These are phyloP conservation scores for Stictonetta naevosa DNA, from an alignment of 2,113 vertebrate species.

Conservation along the genomic window DNA sequence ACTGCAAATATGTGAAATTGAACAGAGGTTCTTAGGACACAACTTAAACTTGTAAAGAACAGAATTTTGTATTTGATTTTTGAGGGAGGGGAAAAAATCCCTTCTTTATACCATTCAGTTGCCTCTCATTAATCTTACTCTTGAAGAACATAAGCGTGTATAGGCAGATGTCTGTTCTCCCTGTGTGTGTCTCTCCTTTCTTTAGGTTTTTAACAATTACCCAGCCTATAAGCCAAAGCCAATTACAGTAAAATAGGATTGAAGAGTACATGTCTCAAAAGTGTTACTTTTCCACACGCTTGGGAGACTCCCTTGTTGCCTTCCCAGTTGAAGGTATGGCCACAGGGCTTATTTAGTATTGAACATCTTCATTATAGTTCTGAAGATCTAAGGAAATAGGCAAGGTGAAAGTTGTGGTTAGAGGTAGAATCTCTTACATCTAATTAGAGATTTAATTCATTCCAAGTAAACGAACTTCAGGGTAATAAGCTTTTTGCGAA, in stretches of 20 bases:
- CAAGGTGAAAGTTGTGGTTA: background rate
- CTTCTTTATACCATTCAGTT: background rate
- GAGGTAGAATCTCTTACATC: background rate
- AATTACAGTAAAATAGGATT: background rate
- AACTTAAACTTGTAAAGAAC: background rate
- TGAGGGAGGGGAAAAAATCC: fast-evolving
- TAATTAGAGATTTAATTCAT: background rate
- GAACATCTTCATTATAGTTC: background rate
- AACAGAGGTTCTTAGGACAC: background rate
- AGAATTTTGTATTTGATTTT: background rate
- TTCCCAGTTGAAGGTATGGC: background rate
- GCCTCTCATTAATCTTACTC: background rate
- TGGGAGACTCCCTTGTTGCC: background rate
- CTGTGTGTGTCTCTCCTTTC: background rate
- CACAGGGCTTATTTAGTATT: background rate
- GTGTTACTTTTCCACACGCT: background rate
- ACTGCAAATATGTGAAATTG: background rate
- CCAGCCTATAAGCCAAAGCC: background rate
- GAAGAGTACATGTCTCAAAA: background rate
- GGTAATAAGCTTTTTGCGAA: background rate
- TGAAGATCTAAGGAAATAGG: background rate
- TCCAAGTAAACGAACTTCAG: background rate
- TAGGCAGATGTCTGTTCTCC: background rate
- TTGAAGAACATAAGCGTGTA: background rate
- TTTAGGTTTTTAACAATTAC: background rate